Percentiles rank a stretch among this genome's conserved stretches.
phyloP scores from a whole-genome alignment of 2,113 vertebrate genomes.

The Nymphicus hollandicus region DNA sequence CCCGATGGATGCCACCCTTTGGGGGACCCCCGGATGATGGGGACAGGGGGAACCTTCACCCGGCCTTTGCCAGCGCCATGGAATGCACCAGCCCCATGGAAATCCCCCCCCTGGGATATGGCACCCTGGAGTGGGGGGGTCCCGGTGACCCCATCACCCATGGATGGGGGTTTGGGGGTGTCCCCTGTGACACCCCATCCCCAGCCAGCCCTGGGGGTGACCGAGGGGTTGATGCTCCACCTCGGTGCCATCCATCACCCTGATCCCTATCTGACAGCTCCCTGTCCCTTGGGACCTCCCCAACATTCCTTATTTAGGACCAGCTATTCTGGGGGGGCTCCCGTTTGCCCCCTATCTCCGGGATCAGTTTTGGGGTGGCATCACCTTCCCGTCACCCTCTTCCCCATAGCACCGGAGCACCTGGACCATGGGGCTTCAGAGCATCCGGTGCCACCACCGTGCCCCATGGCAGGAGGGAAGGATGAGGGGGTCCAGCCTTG shows the following conservation, averaged over 20 bases:
- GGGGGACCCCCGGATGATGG: neutral
- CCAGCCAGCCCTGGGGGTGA: neutral
- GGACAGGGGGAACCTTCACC: too few relatives aligned
- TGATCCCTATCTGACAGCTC: neutral
- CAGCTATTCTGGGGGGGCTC: neutral
- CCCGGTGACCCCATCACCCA: neutral
- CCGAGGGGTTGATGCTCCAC: neutral
- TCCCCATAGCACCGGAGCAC: neutral
- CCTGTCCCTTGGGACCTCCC: neutral
- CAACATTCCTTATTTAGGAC: neutral
- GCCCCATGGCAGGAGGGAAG: neutral
- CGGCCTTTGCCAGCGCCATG: neutral
- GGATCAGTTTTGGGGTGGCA: neutral
- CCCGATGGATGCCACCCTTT: neutral
- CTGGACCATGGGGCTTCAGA: rapidly evolving
- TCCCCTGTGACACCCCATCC: neutral
- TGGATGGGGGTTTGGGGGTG: neutral
- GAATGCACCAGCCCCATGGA: neutral
- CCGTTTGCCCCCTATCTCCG: neutral
- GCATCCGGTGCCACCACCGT: rapidly evolving
- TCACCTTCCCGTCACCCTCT: too few relatives aligned
- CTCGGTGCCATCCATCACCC: neutral
- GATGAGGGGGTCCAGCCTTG: neutral
- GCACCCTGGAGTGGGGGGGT: neutral
- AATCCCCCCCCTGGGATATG: neutral